These are phyloP conservation scores for Calliopum simillimum DNA, from an alignment of 2,888 invertebrate genomes.

Conservation along the genomic window DNA sequence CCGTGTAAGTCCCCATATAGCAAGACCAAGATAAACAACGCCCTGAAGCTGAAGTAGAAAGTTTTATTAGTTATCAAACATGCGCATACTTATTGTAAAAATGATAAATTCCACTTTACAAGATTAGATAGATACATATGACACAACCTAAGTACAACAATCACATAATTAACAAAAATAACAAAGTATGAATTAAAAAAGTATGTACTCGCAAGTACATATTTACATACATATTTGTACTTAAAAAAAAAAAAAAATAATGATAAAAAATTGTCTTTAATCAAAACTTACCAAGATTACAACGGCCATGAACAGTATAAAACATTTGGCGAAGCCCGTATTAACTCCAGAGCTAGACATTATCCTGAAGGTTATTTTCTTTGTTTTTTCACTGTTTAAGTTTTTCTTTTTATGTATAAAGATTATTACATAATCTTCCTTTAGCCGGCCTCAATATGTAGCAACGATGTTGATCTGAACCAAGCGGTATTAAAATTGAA, in stretches of 20 bases:
- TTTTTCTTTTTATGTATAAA: too few relatives aligned
- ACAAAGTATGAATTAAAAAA: conserved; percentile 1
- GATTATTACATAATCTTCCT: too few relatives aligned
- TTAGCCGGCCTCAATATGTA: too few relatives aligned
- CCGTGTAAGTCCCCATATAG: conserved; percentile 58
- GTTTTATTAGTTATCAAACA: conserved; percentile 9
- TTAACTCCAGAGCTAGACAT: conserved; percentile 58
- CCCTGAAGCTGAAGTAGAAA: conserved; percentile 57
- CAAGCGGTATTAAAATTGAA: too few relatives aligned
- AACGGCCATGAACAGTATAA: conserved; percentile 62
- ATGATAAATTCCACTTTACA: neutral
- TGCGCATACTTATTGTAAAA: neutral
- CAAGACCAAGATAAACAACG: conserved; percentile 54
- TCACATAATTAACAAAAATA: conserved; percentile 1
- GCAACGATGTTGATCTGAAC: too few relatives aligned
- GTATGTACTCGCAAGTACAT: too few relatives aligned
- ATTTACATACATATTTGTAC: too few relatives aligned
- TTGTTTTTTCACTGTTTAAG: too few relatives aligned
- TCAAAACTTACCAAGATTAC: conserved; percentile 59
- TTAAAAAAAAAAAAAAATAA: conserved; percentile 8
- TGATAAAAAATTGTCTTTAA: conserved; percentile 2
- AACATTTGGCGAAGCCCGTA: conserved; percentile 62
- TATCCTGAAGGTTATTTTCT: neutral
- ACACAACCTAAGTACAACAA: conserved; percentile 1
- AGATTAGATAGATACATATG: conserved; percentile 19